These are phyloP conservation scores for Mycalesis mineus DNA, from an alignment of 2,888 invertebrate genomes.

Conservation along the genomic window DNA sequence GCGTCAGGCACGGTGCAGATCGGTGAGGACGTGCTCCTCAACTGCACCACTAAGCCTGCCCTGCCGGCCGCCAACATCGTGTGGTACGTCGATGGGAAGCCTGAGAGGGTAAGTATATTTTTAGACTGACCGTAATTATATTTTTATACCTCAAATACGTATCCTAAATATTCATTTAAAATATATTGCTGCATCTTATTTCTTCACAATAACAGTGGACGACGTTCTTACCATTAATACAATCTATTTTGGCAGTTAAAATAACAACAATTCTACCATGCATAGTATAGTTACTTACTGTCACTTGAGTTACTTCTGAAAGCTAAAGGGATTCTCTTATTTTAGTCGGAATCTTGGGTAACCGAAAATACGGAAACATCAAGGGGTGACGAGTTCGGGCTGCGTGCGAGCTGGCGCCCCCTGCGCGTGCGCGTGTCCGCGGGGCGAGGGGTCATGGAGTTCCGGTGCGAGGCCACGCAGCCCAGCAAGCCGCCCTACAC, in stretches of 20 bases:
- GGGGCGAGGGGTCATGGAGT: constrained; percentile 40
- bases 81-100: constrained; percentile 66
- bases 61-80: constrained; percentile 67
- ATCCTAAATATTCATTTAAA: too few species aligned
- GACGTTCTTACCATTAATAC: too few species aligned
- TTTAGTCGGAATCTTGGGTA: constrained; percentile 59
- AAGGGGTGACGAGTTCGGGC: constrained; percentile 49
- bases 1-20: constrained; percentile 57
- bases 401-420: constrained; percentile 62
- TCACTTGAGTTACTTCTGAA: too few species aligned
- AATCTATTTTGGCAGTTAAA: too few species aligned
- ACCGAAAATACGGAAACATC: constrained; percentile 61
- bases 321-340: neutral
- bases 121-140: too few species aligned
- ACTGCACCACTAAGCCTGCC: constrained; percentile 61
- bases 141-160: too few species aligned
- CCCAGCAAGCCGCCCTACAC: constrained; percentile 55
- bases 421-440: constrained; percentile 52
- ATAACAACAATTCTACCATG: too few species aligned
- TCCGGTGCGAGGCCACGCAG: constrained; percentile 66
- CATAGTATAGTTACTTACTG: too few species aligned
- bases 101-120: constrained; percentile 48
- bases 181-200: too few species aligned
- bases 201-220: too few species aligned
- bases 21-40: constrained; percentile 60